Conservation (phyloP, 2,888 invertebrate species). For the Dicyrtoma fusca region DNA sequence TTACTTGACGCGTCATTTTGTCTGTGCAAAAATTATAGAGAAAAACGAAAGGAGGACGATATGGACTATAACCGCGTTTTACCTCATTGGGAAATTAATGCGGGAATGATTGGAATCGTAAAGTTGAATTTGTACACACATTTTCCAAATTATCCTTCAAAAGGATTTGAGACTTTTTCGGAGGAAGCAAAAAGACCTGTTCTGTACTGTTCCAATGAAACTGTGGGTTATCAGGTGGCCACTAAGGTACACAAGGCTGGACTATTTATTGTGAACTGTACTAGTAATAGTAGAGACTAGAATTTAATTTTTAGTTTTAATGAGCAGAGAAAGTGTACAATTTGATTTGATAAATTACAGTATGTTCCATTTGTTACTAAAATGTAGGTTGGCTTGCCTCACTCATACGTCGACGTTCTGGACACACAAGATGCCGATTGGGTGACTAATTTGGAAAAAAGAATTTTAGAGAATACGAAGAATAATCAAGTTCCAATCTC, state of each 20-base stretch:
- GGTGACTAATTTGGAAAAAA: slow-evolving; percentile 48
- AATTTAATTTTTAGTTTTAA: slow-evolving; percentile 3
- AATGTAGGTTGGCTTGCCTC: slow-evolving; percentile 52
- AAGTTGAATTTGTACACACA: slow-evolving; percentile 48
- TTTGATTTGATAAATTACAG: neutral
- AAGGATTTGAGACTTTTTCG: slow-evolving; percentile 51
- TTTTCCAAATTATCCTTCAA: slow-evolving; percentile 47
- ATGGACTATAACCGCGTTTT: slow-evolving; percentile 52
- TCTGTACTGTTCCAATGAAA: slow-evolving; percentile 54
- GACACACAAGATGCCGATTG: slow-evolving; percentile 47
- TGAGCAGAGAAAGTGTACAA: neutral
- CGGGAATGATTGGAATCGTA: slow-evolving; percentile 46
- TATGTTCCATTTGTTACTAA: neutral
- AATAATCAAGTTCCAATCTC: slow-evolving; percentile 49
- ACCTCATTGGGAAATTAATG: slow-evolving; percentile 54
- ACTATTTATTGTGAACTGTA: too few relatives aligned
- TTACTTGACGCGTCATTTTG: too few relatives aligned
- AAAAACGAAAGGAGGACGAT: slow-evolving; percentile 35
- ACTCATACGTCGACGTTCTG: slow-evolving; percentile 45
- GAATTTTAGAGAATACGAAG: slow-evolving; percentile 45
- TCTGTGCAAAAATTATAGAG: too few relatives aligned
- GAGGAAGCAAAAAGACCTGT: slow-evolving; percentile 48
- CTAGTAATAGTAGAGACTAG: too few relatives aligned
- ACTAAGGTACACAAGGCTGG: too few relatives aligned
- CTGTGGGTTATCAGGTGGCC: slow-evolving; percentile 50